Evolutionary conservation across 2,113 vertebrate genomes (phyloP), one percentile per base, ranked within the genome.

Genomic region (Psittacula cyanocephala): DNA sequence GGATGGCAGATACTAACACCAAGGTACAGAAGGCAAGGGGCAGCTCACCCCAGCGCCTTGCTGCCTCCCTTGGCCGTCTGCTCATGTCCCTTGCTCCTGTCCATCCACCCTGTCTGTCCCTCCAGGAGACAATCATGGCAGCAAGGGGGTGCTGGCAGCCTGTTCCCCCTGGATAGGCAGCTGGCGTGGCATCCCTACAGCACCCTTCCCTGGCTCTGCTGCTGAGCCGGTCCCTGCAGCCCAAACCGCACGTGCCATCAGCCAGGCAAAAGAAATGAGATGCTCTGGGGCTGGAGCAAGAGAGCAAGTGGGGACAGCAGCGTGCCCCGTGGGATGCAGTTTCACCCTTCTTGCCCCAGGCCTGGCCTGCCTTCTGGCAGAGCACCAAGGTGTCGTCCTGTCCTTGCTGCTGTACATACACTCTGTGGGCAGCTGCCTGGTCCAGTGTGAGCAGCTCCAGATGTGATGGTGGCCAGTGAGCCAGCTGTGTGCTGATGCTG

Each of bases 201-300:
- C 46, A 75, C 17, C n/a, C 16, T 80, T 47, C 12, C 64, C 60
- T 31, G n/a, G 11, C 47, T 63, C 53, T 37, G 22, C 55, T 64
- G 67, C 39, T 63, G 67, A 63, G 27, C 12, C 0, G 3, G 57
- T 41, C 37, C 35, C 80, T 71, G 52, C 57, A 80, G 29, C 60
- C 19, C 50, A n/a, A 37, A 18, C 17, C 47, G 46, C 0, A 0
- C 0, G 0, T 44, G 53, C 20, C 14, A 11, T 8, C 31, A 33
- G 53, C 71, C 1, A 8, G 39, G 55, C 31, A 52, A 22, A 65
- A 71, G 25, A 44, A 59, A 12, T 29, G 29, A 65, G 10, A 43
- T 22, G 13, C 70, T 23, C 18, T 3, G 5, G 22, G 19, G 33
- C 14, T 31, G 57, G 35, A 77, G 29, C 20, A 41, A 31, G 15